A percentile compares a stretch with the other conserved stretches of the same genome.
These are phyloP conservation scores for Drosophila eohydei DNA, from an alignment of 2,888 invertebrate genomes.

Conservation along the genomic window DNA sequence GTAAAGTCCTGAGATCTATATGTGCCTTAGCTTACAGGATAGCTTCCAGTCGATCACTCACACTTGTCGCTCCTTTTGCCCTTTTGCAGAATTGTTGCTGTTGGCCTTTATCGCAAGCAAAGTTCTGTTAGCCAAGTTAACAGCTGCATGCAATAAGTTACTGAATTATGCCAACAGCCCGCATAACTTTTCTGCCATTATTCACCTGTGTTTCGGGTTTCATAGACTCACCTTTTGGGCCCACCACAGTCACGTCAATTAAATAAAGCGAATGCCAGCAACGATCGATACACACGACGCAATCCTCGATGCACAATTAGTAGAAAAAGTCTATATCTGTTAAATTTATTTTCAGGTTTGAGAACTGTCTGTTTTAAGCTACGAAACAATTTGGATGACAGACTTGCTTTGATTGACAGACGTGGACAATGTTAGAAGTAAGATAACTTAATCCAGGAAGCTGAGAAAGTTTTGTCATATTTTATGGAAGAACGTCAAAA, in stretches of 20 bases:
- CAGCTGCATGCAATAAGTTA: constrained; percentile 49
- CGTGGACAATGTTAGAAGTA: too few species aligned
- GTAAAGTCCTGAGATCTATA: background rate
- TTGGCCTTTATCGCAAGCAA: constrained; percentile 43
- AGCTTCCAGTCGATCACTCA: background rate
- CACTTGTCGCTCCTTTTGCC: too few species aligned
- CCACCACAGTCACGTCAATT: constrained; percentile 4
- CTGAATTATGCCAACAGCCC: constrained; percentile 29
- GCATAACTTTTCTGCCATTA: constrained; percentile 22
- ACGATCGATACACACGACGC: background rate
- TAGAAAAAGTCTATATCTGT: background rate
- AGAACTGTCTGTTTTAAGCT: background rate
- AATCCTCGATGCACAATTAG: background rate
- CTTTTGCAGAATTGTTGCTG: background rate
- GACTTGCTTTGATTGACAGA: background rate
- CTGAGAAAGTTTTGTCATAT: too few species aligned
- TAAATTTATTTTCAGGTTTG: background rate
- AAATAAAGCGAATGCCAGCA: background rate
- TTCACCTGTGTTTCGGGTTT: constrained; percentile 15
- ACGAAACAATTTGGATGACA: background rate
- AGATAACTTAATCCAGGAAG: too few species aligned
- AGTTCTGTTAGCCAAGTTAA: constrained; percentile 48
- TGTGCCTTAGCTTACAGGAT: too few species aligned
- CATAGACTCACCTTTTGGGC: constrained; percentile 37
- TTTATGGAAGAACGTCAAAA: too few species aligned